Conservation (phyloP, 92 coral and sea anemone species). For the Porites lobata region DNA sequence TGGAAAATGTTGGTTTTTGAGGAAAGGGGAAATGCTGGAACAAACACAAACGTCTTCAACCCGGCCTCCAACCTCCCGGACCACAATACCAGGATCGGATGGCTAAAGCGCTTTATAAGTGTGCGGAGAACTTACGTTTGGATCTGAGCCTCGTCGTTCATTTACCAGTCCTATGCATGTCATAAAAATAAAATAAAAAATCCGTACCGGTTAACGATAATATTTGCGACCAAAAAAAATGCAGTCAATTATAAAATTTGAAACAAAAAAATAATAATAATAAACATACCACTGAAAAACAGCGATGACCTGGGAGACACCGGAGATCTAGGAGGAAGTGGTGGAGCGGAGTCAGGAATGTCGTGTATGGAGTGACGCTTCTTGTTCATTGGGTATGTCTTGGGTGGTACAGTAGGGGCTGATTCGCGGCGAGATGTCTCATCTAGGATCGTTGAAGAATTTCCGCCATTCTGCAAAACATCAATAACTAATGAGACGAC, state of each 20-base stretch:
- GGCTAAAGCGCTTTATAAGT: not conserved
- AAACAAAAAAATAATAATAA: too few species aligned
- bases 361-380: constrained; percentile 38
- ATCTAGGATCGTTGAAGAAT: not conserved
- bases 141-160: constrained; percentile 26
- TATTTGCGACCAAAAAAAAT: too few species aligned
- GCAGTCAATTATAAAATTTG: too few species aligned
- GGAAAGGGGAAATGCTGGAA: too few species aligned
- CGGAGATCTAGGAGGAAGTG: constrained; percentile 26
- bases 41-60: too few species aligned
- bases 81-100: too few species aligned
- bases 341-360: constrained; percentile 11
- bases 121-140: constrained; percentile 18
- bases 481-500: too few species aligned
- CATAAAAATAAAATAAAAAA: not conserved
- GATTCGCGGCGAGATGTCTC: not conserved
- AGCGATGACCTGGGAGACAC: not conserved
- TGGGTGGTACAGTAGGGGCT: constrained; percentile 13
- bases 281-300: not conserved
- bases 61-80: too few species aligned
- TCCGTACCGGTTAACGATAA: too few species aligned
- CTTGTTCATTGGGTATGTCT: not conserved
- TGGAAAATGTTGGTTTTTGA: too few species aligned
- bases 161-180: not conserved
- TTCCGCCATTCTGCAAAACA: not conserved